These are phyloP conservation scores for Pristionchus maxplancki DNA, from an alignment of 2,888 invertebrate species.

Conservation along the genomic window DNA sequence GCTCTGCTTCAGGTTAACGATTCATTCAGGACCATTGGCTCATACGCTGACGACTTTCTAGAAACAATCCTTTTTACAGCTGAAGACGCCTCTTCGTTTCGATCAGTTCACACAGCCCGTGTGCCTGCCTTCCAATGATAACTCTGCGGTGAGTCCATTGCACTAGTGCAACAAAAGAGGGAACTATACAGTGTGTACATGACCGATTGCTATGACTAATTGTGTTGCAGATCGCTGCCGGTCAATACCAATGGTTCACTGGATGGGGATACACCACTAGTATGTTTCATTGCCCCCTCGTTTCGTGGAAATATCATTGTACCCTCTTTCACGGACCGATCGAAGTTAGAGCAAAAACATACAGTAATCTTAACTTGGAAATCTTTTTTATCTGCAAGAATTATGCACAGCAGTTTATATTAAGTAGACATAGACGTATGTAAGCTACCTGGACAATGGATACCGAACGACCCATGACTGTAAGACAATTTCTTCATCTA, in stretches of 20 bases:
- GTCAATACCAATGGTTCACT: constrained; percentile 38
- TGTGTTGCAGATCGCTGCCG: background rate
- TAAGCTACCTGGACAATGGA: too few relatives aligned
- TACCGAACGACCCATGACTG: too few relatives aligned
- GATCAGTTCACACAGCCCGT: constrained; percentile 45
- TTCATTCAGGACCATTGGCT: background rate
- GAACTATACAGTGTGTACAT: too few relatives aligned
- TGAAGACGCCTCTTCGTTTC: constrained; percentile 41
- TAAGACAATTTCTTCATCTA: too few relatives aligned
- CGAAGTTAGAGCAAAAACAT: too few relatives aligned
- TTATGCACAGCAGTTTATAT: too few relatives aligned
- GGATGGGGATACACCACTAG: constrained; percentile 47
- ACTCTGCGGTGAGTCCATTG: constrained; percentile 13
- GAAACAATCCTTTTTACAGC: background rate
- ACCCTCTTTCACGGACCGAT: too few relatives aligned
- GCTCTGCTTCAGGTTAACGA: constrained; percentile 44
- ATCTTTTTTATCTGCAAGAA: too few relatives aligned
- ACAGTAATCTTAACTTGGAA: too few relatives aligned
- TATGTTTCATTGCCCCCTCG: background rate
- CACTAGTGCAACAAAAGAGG: background rate
- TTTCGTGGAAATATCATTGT: too few relatives aligned
- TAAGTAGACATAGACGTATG: too few relatives aligned
- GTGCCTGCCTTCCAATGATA: constrained; percentile 35
- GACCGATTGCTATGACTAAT: too few relatives aligned
- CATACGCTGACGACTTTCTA: background rate